A percentile compares a stretch with the other conserved stretches of the same genome.
Evolutionary conservation across 2,113 vertebrate species (phyloP).

Genomic region (Sarotherodon lohbergeri): DNA sequence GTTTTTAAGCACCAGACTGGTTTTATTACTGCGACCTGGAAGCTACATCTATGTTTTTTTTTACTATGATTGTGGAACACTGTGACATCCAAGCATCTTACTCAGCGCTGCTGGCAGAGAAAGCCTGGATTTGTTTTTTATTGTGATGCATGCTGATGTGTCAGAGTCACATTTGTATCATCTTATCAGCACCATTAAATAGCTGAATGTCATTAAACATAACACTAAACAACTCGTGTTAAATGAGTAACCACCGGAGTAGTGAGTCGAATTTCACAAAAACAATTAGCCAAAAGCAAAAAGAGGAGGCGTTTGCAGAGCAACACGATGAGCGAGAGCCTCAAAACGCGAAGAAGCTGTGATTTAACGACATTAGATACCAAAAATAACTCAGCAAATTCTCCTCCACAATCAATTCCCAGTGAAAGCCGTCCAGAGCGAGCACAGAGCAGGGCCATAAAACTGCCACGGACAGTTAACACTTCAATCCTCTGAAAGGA

Average conservation of each 20-base stretch:
- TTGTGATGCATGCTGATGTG: not conserved
- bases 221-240: not conserved
- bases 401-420: not conserved
- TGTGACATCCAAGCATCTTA: not conserved
- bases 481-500: not conserved
- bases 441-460: not conserved
- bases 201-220: not conserved
- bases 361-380: not conserved
- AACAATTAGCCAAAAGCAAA: not conserved
- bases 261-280: not conserved
- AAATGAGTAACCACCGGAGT: not conserved
- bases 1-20: not conserved
- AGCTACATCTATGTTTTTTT: not conserved
- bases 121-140: not conserved
- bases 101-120: not conserved
- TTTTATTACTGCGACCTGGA: not conserved
- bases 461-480: not conserved
- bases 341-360: not conserved
- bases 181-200: not conserved
- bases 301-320: not conserved
- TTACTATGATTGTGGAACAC: not conserved
- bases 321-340: not conserved
- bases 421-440: not conserved
- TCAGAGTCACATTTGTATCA: not conserved
- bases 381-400: not conserved